These are phyloP conservation scores for Cepaea hortensis DNA, from an alignment of 2,888 invertebrate species.

Conservation along the genomic window DNA sequence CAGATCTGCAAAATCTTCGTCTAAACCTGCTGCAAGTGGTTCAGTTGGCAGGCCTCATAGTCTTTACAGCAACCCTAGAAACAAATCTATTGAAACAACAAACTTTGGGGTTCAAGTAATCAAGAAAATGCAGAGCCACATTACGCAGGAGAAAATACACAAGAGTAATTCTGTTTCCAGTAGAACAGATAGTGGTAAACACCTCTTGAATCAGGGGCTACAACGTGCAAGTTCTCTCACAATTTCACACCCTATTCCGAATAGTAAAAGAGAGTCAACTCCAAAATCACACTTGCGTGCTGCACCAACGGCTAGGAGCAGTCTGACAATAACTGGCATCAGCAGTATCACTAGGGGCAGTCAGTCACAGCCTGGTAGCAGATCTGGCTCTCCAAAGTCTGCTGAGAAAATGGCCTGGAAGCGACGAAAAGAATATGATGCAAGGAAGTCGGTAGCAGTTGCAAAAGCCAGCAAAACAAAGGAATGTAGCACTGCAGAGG, in stretches of 20 bases:
- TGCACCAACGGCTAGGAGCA: slow-evolving; percentile 46
- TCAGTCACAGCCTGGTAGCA: slow-evolving; percentile 64
- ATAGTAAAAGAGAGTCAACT: slow-evolving; percentile 44
- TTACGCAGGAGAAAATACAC: slow-evolving; percentile 38
- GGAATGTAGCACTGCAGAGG: slow-evolving; percentile 54
- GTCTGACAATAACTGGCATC: slow-evolving; percentile 63
- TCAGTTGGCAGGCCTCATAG: slow-evolving; percentile 50
- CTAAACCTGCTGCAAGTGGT: slow-evolving; percentile 46
- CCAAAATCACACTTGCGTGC: slow-evolving; percentile 52
- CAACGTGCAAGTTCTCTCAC: slow-evolving; percentile 44
- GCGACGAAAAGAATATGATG: slow-evolving; percentile 94
- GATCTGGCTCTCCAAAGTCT: slow-evolving; percentile 70
- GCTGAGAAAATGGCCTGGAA: slow-evolving; percentile 96
- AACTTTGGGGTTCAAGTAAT: slow-evolving; percentile 69
- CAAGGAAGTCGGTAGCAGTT: slow-evolving; percentile 93
- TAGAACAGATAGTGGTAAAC: slow-evolving; percentile 59
- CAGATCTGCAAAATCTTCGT: slow-evolving; percentile 24
- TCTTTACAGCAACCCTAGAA: slow-evolving; percentile 47
- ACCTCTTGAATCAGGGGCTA: slow-evolving; percentile 60
- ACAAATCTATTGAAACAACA: slow-evolving; percentile 58
- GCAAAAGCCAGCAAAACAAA: slow-evolving; percentile 76
- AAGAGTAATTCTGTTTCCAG: slow-evolving; percentile 51
- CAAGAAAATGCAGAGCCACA: slow-evolving; percentile 63
- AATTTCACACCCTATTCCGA: slow-evolving; percentile 30
- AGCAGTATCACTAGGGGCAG: slow-evolving; percentile 52